Conservation (phyloP, 2,888 invertebrate genomes). For the Homarus gammarus region DNA sequence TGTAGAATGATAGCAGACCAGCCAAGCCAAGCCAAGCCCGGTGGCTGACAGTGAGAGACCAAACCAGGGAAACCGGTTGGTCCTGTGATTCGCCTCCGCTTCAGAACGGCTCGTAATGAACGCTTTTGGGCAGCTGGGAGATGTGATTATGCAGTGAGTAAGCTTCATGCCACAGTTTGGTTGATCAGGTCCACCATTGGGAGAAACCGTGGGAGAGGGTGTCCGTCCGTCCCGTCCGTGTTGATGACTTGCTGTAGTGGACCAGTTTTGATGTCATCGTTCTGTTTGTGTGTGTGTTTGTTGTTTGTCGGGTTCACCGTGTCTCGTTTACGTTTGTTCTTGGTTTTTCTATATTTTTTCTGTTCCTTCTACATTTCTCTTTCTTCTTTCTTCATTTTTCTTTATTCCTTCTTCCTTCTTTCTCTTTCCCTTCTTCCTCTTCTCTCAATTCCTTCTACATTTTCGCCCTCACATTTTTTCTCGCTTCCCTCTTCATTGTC, state of each 20-base stretch:
- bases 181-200: constrained; percentile 10
- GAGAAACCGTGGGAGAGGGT: neutral
- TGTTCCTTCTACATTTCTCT: neutral
- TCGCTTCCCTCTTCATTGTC: neutral
- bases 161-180: neutral
- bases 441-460: neutral
- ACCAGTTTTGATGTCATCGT: no score
- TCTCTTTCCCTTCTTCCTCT: neutral
- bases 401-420: neutral
- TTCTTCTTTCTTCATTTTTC: neutral
- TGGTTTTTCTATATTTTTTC: neutral
- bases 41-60: no score
- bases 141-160: constrained; percentile 27
- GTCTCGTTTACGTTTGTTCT: neutral
- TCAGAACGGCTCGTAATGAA: constrained; percentile 32
- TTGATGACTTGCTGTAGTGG: no score
- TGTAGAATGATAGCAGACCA: no score
- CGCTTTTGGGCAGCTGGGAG: constrained; percentile 1
- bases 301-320: no score
- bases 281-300: no score
- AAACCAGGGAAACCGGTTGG: constrained; percentile 11
- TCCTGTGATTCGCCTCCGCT: neutral
- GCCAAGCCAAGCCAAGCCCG: no score
- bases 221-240: no score
- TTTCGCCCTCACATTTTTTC: neutral